These are phyloP conservation scores for Megalonaias nervosa DNA, from an alignment of 1,140 invertebrate genomes.

Conservation along the genomic window DNA sequence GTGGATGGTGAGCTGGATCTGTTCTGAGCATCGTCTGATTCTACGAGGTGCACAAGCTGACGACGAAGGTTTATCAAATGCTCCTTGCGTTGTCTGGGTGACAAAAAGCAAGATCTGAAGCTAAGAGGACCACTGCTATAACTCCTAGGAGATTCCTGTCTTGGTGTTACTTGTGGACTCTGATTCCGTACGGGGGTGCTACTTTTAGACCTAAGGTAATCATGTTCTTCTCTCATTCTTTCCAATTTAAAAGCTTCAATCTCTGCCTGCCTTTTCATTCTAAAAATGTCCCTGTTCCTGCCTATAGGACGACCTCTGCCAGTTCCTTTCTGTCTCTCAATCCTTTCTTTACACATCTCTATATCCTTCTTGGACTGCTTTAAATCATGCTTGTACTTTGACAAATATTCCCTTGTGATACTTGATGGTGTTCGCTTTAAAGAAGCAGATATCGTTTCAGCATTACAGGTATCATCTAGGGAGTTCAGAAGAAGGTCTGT, in stretches of 20 bases:
- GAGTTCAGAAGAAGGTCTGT: constrained; percentile 49
- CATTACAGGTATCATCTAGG: constrained; percentile 36
- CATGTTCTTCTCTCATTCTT: constrained; percentile 36
- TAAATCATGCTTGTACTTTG: constrained; percentile 32
- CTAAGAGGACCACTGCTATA: constrained; percentile 5
- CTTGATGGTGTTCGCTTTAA: constrained; percentile 10
- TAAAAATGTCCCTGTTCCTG: constrained; percentile 15
- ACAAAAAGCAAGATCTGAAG: constrained; percentile 30
- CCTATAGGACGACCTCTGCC: constrained; percentile 10
- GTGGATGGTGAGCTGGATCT: constrained; percentile 17
- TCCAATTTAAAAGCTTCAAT: constrained; percentile 48
- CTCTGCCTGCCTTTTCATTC: constrained; percentile 38
- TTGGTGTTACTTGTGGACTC: constrained; percentile 28
- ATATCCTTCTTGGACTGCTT: constrained; percentile 43
- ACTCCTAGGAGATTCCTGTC: constrained; percentile 22
- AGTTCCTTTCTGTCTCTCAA: constrained; percentile 15
- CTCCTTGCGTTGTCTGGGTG: constrained; percentile 31
- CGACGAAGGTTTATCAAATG: constrained; percentile 34
- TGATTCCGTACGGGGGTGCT: constrained; percentile 26
- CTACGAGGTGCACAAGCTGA: constrained; percentile 32
- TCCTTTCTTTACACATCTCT: constrained; percentile 26
- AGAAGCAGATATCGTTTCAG: constrained; percentile 8
- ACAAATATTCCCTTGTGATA: constrained; percentile 25
- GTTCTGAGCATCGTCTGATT: constrained; percentile 27
- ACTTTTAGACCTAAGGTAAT: constrained; percentile 25